These are phyloP conservation scores for Oligia strigilis DNA, from an alignment of 2,888 invertebrate species.

Conservation along the genomic window DNA sequence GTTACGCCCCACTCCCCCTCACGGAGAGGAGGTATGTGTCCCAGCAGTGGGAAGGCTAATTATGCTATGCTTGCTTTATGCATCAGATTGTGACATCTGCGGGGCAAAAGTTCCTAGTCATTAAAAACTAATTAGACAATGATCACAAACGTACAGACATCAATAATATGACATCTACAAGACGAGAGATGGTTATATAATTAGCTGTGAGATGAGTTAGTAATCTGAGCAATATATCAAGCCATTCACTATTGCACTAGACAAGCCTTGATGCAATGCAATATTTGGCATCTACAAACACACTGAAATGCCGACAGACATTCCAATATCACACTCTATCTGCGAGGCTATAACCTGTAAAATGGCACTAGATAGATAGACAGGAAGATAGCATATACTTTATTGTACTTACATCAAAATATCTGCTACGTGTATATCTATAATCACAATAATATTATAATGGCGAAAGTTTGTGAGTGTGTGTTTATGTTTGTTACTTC, in stretches of 20 bases:
- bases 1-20: too few relatives aligned
- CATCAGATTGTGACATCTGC: not conserved
- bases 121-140: slow-evolving; percentile 3
- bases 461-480: too few relatives aligned
- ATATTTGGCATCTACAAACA: slow-evolving; percentile 47
- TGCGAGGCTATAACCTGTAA: slow-evolving; percentile 16
- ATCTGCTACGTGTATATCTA: too few relatives aligned
- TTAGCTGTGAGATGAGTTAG: not conserved
- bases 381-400: not conserved
- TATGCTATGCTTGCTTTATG: too few relatives aligned
- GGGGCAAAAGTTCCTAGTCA: not conserved
- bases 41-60: too few relatives aligned
- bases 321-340: slow-evolving; percentile 30
- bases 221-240: slow-evolving; percentile 27
- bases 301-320: slow-evolving; percentile 29
- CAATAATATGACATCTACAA: not conserved
- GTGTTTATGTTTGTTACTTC: too few relatives aligned
- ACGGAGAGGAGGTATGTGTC: too few relatives aligned
- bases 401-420: not conserved
- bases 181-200: not conserved
- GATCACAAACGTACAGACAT: not conserved
- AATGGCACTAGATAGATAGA: not conserved
- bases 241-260: slow-evolving; percentile 58
- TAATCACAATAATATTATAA: too few relatives aligned
- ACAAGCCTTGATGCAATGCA: slow-evolving; percentile 39